Conservation (phyloP, 2,113 vertebrate genomes). For the Triplophysa rosa region DNA sequence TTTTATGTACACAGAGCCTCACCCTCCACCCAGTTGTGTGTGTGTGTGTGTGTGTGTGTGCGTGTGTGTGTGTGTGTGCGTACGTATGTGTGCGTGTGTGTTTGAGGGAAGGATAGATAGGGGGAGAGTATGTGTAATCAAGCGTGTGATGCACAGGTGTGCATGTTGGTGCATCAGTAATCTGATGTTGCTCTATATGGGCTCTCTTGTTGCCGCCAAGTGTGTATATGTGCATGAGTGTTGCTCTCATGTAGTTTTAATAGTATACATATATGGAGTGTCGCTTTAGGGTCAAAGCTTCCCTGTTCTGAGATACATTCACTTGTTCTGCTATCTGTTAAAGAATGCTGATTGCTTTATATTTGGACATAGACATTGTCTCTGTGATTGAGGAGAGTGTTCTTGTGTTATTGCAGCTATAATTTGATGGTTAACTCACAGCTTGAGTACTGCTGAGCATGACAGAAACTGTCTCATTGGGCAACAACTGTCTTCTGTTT, state of each 20-base stretch:
- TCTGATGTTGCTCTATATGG: constrained; percentile 19
- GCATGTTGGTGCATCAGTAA: constrained; percentile 28
- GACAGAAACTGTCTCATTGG: constrained; percentile 27
- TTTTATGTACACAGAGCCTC: background rate
- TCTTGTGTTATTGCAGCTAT: constrained; percentile 20
- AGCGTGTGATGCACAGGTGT: constrained; percentile 36
- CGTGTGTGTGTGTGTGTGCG: constrained; percentile 11
- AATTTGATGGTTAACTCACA: constrained; percentile 33
- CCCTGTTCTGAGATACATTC: background rate
- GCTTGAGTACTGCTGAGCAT: background rate
- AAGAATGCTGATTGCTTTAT: constrained; percentile 1
- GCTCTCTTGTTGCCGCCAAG: background rate
- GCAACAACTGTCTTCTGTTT: constrained; percentile 33
- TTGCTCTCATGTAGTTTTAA: background rate
- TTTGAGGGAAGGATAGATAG: background rate
- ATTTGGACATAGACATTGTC: background rate
- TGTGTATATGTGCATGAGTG: background rate
- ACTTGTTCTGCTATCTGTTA: background rate
- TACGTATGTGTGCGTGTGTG: constrained; percentile 1
- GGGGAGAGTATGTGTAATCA: constrained; percentile 21
- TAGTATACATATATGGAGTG: background rate
- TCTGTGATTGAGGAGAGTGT: background rate
- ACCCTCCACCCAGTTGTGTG: background rate
- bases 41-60: constrained; percentile 17
- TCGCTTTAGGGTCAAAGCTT: background rate